These are phyloP conservation scores for Muscina levida DNA, from an alignment of 2,888 invertebrate species.

Conservation along the genomic window DNA sequence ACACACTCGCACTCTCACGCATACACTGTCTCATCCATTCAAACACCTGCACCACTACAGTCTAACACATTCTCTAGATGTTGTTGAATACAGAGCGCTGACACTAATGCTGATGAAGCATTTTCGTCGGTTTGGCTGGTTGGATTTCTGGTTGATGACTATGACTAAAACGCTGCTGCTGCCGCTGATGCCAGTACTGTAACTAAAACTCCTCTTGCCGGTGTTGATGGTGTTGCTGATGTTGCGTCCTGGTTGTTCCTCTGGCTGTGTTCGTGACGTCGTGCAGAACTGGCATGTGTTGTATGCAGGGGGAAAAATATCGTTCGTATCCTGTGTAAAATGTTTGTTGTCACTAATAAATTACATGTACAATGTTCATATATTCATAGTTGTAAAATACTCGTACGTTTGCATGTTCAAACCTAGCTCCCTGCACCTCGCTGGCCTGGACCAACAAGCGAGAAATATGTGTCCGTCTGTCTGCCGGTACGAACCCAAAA, in stretches of 20 bases:
- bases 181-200: neutral
- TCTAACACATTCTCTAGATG: neutral
- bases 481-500: neutral
- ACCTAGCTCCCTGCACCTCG: neutral
- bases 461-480: neutral
- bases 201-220: constrained; percentile 15
- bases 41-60: neutral
- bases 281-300: constrained; percentile 5
- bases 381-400: constrained; percentile 35
- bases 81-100: constrained; percentile 40
- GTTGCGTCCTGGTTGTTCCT: neutral
- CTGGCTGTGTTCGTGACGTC: neutral
- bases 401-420: constrained; percentile 8
- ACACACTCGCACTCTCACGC: constrained; percentile 37
- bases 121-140: constrained; percentile 36
- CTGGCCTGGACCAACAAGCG: neutral
- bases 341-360: constrained; percentile 41
- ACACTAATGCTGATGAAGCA: constrained; percentile 58
- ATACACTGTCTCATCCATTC: neutral
- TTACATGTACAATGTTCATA: constrained; percentile 38
- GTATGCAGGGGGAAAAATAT: constrained; percentile 7
- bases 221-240: constrained; percentile 15
- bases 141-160: constrained; percentile 44
- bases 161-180: constrained; percentile 46
- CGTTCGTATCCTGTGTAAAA: constrained; percentile 35